Evolutionary conservation across 2,888 invertebrate genomes (phyloP).

Genomic region (Lottia scabra): DNA sequence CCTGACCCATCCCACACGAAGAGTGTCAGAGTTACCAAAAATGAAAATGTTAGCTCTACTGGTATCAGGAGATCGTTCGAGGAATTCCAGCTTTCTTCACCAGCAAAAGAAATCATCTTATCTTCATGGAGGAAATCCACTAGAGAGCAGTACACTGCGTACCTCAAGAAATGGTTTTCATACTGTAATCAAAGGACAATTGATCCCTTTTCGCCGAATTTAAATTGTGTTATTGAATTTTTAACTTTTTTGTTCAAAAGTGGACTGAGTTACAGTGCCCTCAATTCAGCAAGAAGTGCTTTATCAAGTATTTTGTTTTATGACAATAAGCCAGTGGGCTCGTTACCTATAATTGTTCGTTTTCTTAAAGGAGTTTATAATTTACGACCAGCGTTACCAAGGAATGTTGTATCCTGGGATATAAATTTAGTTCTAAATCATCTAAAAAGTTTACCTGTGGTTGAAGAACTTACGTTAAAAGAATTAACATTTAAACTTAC

Average conservation of each 20-base stretch:
- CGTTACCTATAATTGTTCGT: conserved; percentile 12
- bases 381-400: conserved; percentile 18
- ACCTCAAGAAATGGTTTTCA: conserved; percentile 5
- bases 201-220: conserved; percentile 7
- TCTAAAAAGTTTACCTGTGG: not conserved
- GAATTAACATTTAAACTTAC: not conserved
- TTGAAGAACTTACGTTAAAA: not conserved
- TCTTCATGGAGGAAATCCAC: too few species aligned
- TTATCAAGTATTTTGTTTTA: not conserved
- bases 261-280: not conserved
- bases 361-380: conserved; percentile 26
- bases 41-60: too few species aligned
- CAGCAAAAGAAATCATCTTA: too few species aligned
- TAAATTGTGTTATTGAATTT: not conserved
- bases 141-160: too few species aligned
- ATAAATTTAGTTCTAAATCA: conserved; percentile 9
- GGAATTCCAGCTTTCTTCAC: too few species aligned
- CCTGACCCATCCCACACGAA: too few species aligned
- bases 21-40: too few species aligned
- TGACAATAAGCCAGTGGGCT: not conserved
- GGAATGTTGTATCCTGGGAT: conserved; percentile 7
- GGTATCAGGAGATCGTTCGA: too few species aligned
- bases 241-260: not conserved
- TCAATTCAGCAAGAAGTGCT: not conserved
- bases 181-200: conserved; percentile 1